A percentile compares a stretch with the other conserved stretches of the same genome.
phyloP scores from a whole-genome alignment of 1,140 invertebrate species.

The Chymomyza costata region DNA sequence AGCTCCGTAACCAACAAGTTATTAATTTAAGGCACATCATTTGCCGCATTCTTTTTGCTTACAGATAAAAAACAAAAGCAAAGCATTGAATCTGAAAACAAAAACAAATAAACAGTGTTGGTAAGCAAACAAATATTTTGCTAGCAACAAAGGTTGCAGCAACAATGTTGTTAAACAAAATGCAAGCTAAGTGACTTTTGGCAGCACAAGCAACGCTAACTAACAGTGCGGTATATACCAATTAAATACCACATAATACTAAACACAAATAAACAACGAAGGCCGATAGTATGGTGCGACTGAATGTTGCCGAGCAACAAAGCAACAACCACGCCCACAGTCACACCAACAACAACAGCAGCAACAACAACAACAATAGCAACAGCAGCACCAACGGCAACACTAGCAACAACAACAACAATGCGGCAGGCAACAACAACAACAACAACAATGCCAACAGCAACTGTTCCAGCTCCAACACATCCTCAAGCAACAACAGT shows the following conservation, averaged over 20 bases:
- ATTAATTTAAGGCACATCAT: constrained; percentile 51
- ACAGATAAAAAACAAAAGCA: constrained; percentile 33
- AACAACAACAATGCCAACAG: constrained; percentile 50
- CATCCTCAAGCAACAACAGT: constrained; percentile 55
- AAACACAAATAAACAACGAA: constrained; percentile 4
- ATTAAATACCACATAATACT: constrained; percentile 10
- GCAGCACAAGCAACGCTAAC: no score
- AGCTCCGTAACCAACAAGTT: neutral
- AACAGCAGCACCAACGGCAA: constrained; percentile 18
- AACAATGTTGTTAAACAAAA: constrained; percentile 33
- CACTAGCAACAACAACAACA: constrained; percentile 12
- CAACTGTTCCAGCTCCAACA: constrained; percentile 45
- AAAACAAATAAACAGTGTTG: constrained; percentile 1
- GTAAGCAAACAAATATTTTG: no score
- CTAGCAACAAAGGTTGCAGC: constrained; percentile 29
- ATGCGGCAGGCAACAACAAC: constrained; percentile 3
- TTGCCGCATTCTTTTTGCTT: constrained; percentile 30
- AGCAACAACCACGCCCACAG: constrained; percentile 22
- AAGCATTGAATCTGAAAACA: no score
- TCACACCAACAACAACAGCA: constrained; percentile 10
- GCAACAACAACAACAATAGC: constrained; percentile 29
- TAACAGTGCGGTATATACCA: no score
- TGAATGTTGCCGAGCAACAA: constrained; percentile 64
- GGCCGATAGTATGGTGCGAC: constrained; percentile 60
- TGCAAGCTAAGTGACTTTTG: neutral